Conservation (phyloP, 2,888 invertebrate species). For the Xestia c-nigrum region DNA sequence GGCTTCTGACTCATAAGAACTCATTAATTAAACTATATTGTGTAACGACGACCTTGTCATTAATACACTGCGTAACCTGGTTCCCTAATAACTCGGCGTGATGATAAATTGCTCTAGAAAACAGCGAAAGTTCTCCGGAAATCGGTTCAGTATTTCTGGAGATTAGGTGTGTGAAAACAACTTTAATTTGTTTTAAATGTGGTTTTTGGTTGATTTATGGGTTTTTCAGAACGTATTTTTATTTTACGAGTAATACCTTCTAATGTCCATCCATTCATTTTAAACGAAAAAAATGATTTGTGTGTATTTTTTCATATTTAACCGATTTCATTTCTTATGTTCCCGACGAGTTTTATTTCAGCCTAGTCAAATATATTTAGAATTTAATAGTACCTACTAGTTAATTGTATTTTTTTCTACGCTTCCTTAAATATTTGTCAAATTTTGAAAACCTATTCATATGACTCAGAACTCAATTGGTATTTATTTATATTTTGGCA, state of each 20-base stretch:
- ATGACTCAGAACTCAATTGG: not conserved
- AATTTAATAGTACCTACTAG: not conserved
- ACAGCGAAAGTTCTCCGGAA: conserved; percentile 53
- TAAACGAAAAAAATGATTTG: not conserved
- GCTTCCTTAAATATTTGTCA: not conserved
- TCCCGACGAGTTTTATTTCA: not conserved
- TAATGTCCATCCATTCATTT: not conserved
- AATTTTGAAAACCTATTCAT: not conserved
- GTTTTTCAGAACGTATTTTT: not conserved
- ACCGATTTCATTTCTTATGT: not conserved
- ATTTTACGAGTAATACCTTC: not conserved
- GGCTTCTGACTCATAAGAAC: conserved; percentile 23
- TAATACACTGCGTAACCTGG: conserved; percentile 32
- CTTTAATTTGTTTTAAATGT: not conserved
- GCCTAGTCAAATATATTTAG: not conserved
- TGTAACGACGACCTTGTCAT: conserved; percentile 40
- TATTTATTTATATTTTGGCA: conserved; percentile 5
- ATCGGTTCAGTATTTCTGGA: conserved; percentile 44
- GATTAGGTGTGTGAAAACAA: conserved; percentile 16
- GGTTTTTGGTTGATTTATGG: not conserved
- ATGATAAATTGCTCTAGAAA: conserved; percentile 57
- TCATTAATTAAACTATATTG: conserved; percentile 41
- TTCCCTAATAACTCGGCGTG: conserved; percentile 42
- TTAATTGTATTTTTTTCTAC: not conserved
- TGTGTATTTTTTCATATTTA: not conserved